Percentiles rank a stretch among this genome's conserved stretches.
Evolutionary conservation across 2,797 vertebrate species (phyloP).

Genomic region (Fundulus diaphanus): DNA sequence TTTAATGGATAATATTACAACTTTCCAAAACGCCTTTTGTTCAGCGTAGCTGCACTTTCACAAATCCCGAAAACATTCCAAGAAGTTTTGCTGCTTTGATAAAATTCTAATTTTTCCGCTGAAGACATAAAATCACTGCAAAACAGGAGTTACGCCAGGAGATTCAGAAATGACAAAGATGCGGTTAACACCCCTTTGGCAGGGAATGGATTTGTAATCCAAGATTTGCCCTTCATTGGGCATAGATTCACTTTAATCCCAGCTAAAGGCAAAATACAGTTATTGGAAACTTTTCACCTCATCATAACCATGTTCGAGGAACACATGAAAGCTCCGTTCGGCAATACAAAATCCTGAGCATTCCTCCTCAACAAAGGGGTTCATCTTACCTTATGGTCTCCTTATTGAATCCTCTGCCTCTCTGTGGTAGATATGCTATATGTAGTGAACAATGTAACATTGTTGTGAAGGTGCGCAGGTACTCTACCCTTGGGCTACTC

Average conservation of each 20-base stretch:
- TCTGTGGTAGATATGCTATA: slow-evolving; percentile 70
- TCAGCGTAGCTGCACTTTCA: background rate
- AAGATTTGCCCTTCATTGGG: slow-evolving; percentile 71
- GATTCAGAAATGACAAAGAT: slow-evolving; percentile 65
- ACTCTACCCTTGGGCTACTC: slow-evolving; percentile 72
- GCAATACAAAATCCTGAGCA: slow-evolving; percentile 69
- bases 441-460: slow-evolving; percentile 78
- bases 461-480: slow-evolving; percentile 69
- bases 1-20: background rate
- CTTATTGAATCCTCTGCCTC: slow-evolving; percentile 70
- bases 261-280: slow-evolving; percentile 75
- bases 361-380: slow-evolving; percentile 66
- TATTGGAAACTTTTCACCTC: slow-evolving; percentile 84
- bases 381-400: slow-evolving; percentile 71
- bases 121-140: slow-evolving; percentile 50
- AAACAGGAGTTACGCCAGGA: slow-evolving; percentile 59
- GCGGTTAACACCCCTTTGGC: slow-evolving; percentile 69
- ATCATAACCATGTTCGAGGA: slow-evolving; percentile 71
- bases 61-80: slow-evolving; percentile 24
- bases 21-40: background rate
- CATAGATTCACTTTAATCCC: slow-evolving; percentile 77
- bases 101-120: slow-evolving; percentile 38
- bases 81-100: slow-evolving; percentile 18
- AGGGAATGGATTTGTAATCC: slow-evolving; percentile 76
- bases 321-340: slow-evolving; percentile 73